Percentiles rank a stretch among this genome's conserved stretches.
Conservation (phyloP, 2,797 vertebrate genomes). For the Synanceia verrucosa region DNA sequence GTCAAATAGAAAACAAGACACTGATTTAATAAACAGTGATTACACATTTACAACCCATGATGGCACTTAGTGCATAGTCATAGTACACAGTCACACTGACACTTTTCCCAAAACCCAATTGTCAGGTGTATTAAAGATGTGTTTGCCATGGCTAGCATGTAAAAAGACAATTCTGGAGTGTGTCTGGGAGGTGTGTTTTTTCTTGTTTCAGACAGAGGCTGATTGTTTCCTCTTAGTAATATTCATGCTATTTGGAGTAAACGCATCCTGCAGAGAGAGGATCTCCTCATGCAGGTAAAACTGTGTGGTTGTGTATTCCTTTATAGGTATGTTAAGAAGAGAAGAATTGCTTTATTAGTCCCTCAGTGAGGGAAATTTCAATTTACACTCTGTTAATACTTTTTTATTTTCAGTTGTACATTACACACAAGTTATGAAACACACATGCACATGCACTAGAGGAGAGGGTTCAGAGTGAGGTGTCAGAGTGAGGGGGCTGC, state of each 20-base stretch:
- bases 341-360: too few relatives aligned
- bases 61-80: background rate
- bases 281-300: too few relatives aligned
- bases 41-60: background rate
- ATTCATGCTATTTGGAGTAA: background rate
- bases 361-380: too few relatives aligned
- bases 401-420: too few relatives aligned
- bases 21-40: background rate
- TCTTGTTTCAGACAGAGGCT: background rate
- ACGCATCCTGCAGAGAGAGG: too few relatives aligned
- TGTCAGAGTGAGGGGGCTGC: too few relatives aligned
- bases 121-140: background rate
- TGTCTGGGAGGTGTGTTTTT: background rate
- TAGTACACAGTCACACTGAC: background rate
- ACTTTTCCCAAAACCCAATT: background rate
- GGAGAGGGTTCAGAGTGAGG: too few relatives aligned
- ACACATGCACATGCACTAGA: too few relatives aligned
- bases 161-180: background rate
- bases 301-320: background rate
- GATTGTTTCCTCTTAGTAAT: background rate
- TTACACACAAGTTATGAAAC: too few relatives aligned
- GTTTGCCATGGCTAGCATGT: background rate
- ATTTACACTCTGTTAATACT: too few relatives aligned
- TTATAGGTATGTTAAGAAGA: background rate
- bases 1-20: background rate